Percentiles rank a stretch among this genome's conserved stretches.
These are phyloP conservation scores for Celastrina argiolus DNA, from an alignment of 2,888 invertebrate species.

Conservation along the genomic window DNA sequence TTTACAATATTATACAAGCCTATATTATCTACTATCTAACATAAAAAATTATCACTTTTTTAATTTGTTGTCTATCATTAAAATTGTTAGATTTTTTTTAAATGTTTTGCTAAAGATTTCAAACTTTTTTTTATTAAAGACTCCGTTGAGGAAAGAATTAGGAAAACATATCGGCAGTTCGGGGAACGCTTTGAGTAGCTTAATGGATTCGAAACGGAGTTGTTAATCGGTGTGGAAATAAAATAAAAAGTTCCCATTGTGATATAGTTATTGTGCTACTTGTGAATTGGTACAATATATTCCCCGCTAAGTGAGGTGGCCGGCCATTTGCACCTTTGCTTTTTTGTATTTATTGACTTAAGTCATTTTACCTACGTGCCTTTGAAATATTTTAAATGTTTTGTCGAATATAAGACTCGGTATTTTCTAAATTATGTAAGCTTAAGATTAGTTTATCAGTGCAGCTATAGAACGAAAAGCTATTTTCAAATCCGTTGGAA, in stretches of 20 bases:
- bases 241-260: conserved; percentile 41
- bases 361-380: conserved; percentile 1
- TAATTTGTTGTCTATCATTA: too few relatives aligned
- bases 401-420: not conserved
- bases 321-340: conserved; percentile 45
- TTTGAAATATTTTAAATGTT: conserved; percentile 16
- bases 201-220: conserved; percentile 27
- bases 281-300: conserved; percentile 45
- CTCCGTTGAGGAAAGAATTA: not conserved
- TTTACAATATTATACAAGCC: too few relatives aligned
- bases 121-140: not conserved
- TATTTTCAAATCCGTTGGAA: not conserved
- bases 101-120: too few relatives aligned
- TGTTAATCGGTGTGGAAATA: conserved; percentile 31
- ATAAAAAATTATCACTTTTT: too few relatives aligned
- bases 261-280: conserved; percentile 43
- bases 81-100: too few relatives aligned
- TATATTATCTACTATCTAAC: too few relatives aligned
- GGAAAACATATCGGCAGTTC: conserved; percentile 1
- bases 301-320: conserved; percentile 46
- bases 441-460: too few relatives aligned
- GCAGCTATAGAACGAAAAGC: too few relatives aligned
- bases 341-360: conserved; percentile 24
- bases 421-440: too few relatives aligned
- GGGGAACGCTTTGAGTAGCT: not conserved